Conservation (phyloP, 2,113 vertebrate species). For the Carettochelys insculpta region DNA sequence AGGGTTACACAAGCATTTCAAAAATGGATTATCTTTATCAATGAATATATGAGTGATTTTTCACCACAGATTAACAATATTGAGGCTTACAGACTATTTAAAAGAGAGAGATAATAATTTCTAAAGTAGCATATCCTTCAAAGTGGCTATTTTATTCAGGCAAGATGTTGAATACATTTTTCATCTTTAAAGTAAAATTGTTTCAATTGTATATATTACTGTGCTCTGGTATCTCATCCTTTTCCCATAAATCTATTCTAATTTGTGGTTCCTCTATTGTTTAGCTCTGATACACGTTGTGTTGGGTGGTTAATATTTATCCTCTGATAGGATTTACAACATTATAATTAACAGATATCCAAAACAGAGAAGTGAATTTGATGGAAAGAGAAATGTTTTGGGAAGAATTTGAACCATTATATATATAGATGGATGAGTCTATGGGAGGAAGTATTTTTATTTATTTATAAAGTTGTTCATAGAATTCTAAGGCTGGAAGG, state of each 20-base stretch:
- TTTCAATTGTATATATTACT: not conserved
- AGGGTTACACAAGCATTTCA: too few relatives aligned
- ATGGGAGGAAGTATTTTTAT: not conserved
- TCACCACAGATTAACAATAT: not conserved
- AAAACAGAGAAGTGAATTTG: not conserved
- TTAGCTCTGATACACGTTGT: not conserved
- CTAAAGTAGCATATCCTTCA: not conserved
- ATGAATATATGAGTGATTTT: slow-evolving; percentile 13
- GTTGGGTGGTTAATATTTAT: not conserved
- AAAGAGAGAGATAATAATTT: not conserved
- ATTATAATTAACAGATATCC: not conserved
- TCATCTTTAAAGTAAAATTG: not conserved
- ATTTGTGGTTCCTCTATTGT: not conserved
- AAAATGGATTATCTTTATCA: not conserved
- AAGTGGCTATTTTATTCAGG: not conserved
- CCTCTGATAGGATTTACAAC: not conserved
- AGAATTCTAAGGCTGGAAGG: too few relatives aligned
- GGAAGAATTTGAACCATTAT: not conserved
- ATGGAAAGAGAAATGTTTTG: not conserved
- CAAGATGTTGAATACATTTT: not conserved
- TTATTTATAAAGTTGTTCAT: too few relatives aligned
- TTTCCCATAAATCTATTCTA: not conserved
- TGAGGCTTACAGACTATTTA: not conserved
- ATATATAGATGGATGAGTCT: not conserved
- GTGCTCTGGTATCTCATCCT: not conserved